Conservation (phyloP, 2,888 invertebrate species). For the Phytoseiulus persimilis region DNA sequence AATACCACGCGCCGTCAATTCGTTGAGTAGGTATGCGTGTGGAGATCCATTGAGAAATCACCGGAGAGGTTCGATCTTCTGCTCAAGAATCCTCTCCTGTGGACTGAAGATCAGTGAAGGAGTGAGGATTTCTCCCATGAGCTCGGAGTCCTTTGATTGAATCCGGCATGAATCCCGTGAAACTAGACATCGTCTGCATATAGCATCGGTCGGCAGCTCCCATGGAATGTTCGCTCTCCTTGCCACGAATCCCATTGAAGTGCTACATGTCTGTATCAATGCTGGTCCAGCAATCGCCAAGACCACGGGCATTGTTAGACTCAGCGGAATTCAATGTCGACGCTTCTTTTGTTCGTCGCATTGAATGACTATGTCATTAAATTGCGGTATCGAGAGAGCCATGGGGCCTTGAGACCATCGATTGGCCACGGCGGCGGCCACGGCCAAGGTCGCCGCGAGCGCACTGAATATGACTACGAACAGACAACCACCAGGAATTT, state of each 20-base stretch:
- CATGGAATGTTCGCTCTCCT: background rate
- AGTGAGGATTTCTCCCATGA: too few species aligned
- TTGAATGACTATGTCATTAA: background rate
- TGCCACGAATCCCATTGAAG: background rate
- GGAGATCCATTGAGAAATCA: too few species aligned
- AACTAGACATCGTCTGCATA: too few species aligned
- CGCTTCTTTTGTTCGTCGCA: background rate
- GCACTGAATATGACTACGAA: background rate
- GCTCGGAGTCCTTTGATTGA: too few species aligned
- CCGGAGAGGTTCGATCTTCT: too few species aligned
- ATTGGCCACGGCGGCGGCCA: background rate
- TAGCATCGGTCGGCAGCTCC: too few species aligned
- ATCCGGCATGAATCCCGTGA: too few species aligned
- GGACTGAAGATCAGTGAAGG: too few species aligned
- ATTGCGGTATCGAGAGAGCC: background rate
- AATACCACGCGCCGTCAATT: background rate
- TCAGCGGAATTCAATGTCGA: background rate
- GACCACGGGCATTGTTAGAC: background rate
- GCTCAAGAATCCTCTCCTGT: too few species aligned
- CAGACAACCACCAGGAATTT: background rate
- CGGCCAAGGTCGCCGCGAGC: background rate
- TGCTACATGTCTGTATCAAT: background rate
- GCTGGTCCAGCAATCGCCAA: background rate
- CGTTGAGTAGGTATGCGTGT: background rate
- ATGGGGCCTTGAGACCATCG: background rate